A percentile compares a stretch with the other conserved stretches of the same genome.
Evolutionary conservation across 2,113 vertebrate species (phyloP).

Genomic region (Cavia porcellus): DNA sequence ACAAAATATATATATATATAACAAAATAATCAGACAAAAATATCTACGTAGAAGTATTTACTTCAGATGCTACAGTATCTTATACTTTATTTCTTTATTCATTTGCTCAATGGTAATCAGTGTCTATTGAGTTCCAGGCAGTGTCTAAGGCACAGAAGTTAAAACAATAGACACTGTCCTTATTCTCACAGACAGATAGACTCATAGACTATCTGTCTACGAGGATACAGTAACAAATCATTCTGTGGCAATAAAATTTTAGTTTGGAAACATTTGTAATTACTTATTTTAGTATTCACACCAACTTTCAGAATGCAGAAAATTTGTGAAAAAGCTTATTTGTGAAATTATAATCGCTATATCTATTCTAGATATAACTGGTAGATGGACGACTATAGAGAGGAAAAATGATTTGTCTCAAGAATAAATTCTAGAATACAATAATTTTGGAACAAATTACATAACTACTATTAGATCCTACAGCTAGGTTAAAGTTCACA

Average conservation of each 20-base stretch:
- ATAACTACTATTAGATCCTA: background rate
- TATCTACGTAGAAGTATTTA: background rate
- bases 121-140: background rate
- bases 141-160: background rate
- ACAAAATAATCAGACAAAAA: background rate
- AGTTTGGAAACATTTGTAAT: background rate
- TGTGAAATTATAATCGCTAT: background rate
- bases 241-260: slow-evolving; percentile 19
- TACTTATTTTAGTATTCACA: slow-evolving; percentile 16
- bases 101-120: background rate
- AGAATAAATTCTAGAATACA: background rate
- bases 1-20: too few species aligned
- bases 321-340: slow-evolving; percentile 2
- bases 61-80: background rate
- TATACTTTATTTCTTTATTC: background rate
- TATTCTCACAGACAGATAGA: background rate
- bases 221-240: background rate
- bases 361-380: slow-evolving; percentile 16
- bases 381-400: background rate
- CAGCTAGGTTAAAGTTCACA: slow-evolving; percentile 1
- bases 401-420: slow-evolving; percentile 31
- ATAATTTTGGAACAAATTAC: slow-evolving; percentile 22
- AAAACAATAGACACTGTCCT: background rate
- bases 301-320: background rate
- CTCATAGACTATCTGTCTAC: background rate